Conservation (phyloP, 2,797 vertebrate genomes). For the Miichthys miiuy region DNA sequence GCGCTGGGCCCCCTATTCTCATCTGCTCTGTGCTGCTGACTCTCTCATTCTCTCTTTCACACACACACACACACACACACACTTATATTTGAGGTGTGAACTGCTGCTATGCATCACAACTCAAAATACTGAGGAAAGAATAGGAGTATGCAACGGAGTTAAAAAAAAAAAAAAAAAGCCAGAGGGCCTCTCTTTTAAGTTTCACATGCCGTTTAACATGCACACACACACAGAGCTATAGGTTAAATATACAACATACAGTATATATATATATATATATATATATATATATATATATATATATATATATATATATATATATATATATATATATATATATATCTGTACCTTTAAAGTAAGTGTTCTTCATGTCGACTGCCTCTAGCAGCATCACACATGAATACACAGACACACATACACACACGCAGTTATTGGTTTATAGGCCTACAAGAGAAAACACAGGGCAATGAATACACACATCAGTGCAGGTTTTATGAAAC, state of each 20-base stretch:
- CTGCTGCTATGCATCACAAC: slow-evolving; percentile 21
- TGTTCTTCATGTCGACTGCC: slow-evolving; percentile 9
- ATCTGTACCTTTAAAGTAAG: slow-evolving; percentile 36
- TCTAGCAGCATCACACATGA: not conserved
- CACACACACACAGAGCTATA: slow-evolving; percentile 2
- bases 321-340: slow-evolving; percentile 20
- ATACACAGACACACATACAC: slow-evolving; percentile 6
- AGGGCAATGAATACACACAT: slow-evolving; percentile 47
- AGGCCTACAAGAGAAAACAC: slow-evolving; percentile 49
- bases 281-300: slow-evolving; percentile 27
- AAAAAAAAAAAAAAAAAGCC: not conserved
- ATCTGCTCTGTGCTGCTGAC: slow-evolving; percentile 33
- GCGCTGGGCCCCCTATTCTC: slow-evolving; percentile 51
- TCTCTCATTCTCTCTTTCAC: slow-evolving; percentile 13
- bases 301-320: slow-evolving; percentile 29
- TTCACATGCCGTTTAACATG: not conserved
- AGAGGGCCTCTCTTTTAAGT: slow-evolving; percentile 12
- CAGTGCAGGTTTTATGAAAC: slow-evolving; percentile 64
- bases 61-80: slow-evolving; percentile 8
- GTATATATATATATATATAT: slow-evolving; percentile 22
- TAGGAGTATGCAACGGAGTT: not conserved
- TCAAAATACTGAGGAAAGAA: slow-evolving; percentile 27
- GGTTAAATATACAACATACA: slow-evolving; percentile 37
- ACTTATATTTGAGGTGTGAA: slow-evolving; percentile 20
- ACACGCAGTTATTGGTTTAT: slow-evolving; percentile 50